A percentile compares a stretch with the other conserved stretches of the same genome.
phyloP scores from a whole-genome alignment of 1,140 invertebrate species.

The Pomacea maculata region DNA sequence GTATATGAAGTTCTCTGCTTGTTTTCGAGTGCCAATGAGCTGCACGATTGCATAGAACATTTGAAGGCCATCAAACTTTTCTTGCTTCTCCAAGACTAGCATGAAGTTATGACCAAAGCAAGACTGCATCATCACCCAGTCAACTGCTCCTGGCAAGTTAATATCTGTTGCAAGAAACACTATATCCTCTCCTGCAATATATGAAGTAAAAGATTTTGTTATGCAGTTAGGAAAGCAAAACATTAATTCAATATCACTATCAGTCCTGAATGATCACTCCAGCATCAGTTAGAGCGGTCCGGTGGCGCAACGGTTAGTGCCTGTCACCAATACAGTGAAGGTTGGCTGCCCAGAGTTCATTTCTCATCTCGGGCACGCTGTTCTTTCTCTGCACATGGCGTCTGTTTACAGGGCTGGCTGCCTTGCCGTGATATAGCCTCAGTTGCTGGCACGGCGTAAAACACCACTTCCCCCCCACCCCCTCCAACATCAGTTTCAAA shows the following conservation, averaged over 20 bases:
- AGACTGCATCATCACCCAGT: slow-evolving; percentile 99
- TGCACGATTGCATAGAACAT: slow-evolving; percentile 99
- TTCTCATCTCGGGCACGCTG: no score
- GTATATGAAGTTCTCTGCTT: slow-evolving; percentile 99
- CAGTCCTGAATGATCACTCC: background rate
- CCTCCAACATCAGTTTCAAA: background rate
- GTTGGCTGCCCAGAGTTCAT: no score
- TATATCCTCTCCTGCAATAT: slow-evolving; percentile 86
- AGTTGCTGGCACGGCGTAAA: no score
- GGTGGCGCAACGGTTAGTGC: no score
- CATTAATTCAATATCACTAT: slow-evolving; percentile 1
- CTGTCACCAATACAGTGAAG: no score
- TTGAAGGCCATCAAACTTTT: slow-evolving; percentile 94
- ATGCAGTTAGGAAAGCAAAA: background rate
- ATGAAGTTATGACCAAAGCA: slow-evolving; percentile 99
- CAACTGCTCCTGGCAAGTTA: slow-evolving; percentile 98
- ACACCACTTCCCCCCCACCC: no score
- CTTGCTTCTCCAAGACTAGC: slow-evolving; percentile 99
- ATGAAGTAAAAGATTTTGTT: slow-evolving; percentile 13
- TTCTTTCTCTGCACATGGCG: no score
- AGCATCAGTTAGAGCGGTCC: background rate
- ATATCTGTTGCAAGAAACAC: slow-evolving; percentile 99
- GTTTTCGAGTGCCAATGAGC: slow-evolving; percentile 97
- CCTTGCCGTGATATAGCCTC: no score
- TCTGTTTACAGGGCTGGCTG: no score